Evolutionary conservation across 2,797 vertebrate genomes (phyloP).

Genomic region (Microhierax caerulescens): DNA sequence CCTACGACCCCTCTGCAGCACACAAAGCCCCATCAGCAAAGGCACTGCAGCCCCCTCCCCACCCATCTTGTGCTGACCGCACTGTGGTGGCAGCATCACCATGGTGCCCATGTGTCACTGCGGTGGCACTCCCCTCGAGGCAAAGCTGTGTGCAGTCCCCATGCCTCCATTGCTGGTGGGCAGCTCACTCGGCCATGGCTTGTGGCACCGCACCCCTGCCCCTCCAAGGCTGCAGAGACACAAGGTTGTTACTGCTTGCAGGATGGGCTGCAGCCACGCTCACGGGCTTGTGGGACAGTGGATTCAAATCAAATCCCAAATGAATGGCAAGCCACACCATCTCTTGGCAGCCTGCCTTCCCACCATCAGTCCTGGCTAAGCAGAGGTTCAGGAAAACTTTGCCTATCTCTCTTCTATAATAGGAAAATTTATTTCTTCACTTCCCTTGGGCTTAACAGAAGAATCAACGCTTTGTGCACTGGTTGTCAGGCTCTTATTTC

Average conservation of each 20-base stretch:
- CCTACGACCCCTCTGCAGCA: neutral
- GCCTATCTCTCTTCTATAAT: neutral
- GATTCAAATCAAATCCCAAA: neutral
- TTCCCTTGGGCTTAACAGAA: neutral
- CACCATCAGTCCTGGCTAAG: neutral
- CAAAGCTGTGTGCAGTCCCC: neutral
- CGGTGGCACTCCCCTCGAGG: neutral
- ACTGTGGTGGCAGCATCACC: no score
- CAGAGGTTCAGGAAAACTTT: neutral
- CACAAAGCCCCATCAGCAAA: neutral
- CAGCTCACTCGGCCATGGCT: fast-evolving
- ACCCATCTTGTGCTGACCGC: fast-evolving
- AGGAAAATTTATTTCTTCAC: neutral
- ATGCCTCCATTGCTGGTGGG: fast-evolving
- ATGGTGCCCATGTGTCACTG: no score
- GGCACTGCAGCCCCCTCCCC: fast-evolving
- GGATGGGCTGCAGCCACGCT: no score
- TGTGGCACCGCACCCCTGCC: neutral
- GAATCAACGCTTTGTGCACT: neutral
- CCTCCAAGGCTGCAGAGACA: fast-evolving
- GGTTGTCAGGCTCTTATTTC: neutral
- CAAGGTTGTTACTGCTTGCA: neutral
- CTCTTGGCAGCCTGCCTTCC: neutral
- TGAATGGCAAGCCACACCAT: fast-evolving
- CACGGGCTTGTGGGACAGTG: neutral